Base-by-base conservation (phyloP, 2,888 invertebrate genomes). In the Diarsia mendica region DNA sequence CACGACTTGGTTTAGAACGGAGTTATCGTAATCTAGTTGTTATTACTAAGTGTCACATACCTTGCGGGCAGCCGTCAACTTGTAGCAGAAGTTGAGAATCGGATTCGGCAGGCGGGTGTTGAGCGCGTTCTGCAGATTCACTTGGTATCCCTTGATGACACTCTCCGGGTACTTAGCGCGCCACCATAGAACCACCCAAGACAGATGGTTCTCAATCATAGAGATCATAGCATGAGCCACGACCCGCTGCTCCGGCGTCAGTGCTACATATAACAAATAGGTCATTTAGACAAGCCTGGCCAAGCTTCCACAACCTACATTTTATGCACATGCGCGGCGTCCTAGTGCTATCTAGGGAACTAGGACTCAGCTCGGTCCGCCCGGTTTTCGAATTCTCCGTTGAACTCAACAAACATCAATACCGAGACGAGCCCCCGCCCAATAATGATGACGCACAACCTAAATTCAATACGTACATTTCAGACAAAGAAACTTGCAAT, bases 131-230 rank as follows among this genome's bases (percentile, higher is more conserved):
- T 99, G 99, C 89, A 99, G 97, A 94, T 99, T 99, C 88, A 99
- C 97, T 97, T 99, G 98, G 97, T 98, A 99, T 55, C 98, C 98
- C 96, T 98, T 98, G 93, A 99, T 97, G 86, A 98, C 98, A 91
- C 98, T 97, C 89, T 98, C 98, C n/a, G 99, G 98, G 93, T 98
- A 98, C 97, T 99, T 99, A 91, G 98, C 98, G 90, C 99, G 98
- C 99, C 99, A 99, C 97, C 98, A 98, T 93, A 98, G 97, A 79
- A 98, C 97, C 89, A 99, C 98, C 99, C 99, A 99, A 75, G 98
- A 97, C 61, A 99, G 97, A 93, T 99, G 99, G 93, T 99, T 99
- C 95, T 99, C 99, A 89, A 99, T 97, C 99, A 99, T 99, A 83
- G 98, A 98, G 92, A 98, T 98, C 97, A 98, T 98, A 75, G 99